Evolutionary conservation across 2,797 vertebrate genomes (phyloP).

Genomic region (Tenualosa ilisha): DNA sequence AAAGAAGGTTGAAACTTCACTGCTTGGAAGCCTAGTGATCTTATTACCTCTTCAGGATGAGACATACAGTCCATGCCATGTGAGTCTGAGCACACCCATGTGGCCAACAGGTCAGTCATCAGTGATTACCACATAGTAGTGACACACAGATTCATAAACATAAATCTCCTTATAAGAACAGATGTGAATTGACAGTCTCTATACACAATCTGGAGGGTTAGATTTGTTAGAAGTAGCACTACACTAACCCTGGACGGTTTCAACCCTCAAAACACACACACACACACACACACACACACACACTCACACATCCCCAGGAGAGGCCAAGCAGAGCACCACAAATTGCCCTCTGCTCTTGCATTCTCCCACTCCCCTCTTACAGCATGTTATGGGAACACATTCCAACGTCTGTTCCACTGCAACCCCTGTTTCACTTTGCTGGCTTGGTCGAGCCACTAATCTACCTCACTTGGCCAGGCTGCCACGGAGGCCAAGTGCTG

Average conservation of each 20-base stretch:
- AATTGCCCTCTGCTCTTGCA: not conserved
- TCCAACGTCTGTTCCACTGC: not conserved
- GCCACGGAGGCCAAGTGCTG: not conserved
- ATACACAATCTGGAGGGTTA: not conserved
- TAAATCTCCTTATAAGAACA: not conserved
- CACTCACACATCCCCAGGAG: not conserved
- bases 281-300: not conserved
- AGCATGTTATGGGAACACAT: not conserved
- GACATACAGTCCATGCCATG: not conserved
- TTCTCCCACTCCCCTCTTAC: not conserved
- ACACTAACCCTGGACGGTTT: not conserved
- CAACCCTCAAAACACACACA: not conserved
- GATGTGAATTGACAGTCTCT: not conserved
- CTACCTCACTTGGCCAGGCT: not conserved
- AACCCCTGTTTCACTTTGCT: not conserved
- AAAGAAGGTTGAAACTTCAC: not conserved
- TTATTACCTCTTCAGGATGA: not conserved
- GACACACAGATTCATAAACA: not conserved
- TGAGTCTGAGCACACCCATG: not conserved
- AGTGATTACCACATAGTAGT: not conserved
- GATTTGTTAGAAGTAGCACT: not conserved
- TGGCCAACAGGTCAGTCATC: not conserved
- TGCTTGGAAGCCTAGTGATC: not conserved
- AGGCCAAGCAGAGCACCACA: not conserved
- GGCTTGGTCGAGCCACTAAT: not conserved